A percentile compares a stretch with the other conserved stretches of the same genome.
Conservation (phyloP, 2,888 invertebrate species). For the Pteria penguin region DNA sequence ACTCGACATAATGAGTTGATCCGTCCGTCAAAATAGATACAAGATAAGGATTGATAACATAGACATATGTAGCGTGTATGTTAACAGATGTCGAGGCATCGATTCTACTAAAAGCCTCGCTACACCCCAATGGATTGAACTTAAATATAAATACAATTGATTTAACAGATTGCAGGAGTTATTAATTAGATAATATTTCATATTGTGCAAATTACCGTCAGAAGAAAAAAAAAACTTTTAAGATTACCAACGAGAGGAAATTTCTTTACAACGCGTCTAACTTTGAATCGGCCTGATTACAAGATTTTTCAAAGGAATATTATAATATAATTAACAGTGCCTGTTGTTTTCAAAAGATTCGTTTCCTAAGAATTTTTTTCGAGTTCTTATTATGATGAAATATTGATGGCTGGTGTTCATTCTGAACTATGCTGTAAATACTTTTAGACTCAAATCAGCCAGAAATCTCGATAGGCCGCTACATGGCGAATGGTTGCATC, state of each 20-base stretch:
- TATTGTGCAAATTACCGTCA: neutral
- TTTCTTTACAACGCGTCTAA: too few species aligned
- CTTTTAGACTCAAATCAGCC: neutral
- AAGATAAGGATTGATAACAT: neutral
- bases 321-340: too few species aligned
- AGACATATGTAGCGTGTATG: neutral
- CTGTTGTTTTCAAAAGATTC: too few species aligned
- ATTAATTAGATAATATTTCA: conserved; percentile 3
- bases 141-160: neutral
- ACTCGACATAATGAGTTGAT: neutral
- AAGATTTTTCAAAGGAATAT: too few species aligned
- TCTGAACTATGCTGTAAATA: too few species aligned
- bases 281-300: too few species aligned
- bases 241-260: too few species aligned
- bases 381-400: too few species aligned
- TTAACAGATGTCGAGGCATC: conserved; percentile 4
- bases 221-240: too few species aligned
- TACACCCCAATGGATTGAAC: neutral
- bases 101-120: neutral
- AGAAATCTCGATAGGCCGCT: neutral
- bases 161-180: neutral
- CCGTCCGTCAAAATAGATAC: neutral
- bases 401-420: too few species aligned
- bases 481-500: neutral
- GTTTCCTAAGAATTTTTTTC: too few species aligned